These are phyloP conservation scores for Nematolebias whitei DNA, from an alignment of 2,113 vertebrate genomes.

Conservation along the genomic window DNA sequence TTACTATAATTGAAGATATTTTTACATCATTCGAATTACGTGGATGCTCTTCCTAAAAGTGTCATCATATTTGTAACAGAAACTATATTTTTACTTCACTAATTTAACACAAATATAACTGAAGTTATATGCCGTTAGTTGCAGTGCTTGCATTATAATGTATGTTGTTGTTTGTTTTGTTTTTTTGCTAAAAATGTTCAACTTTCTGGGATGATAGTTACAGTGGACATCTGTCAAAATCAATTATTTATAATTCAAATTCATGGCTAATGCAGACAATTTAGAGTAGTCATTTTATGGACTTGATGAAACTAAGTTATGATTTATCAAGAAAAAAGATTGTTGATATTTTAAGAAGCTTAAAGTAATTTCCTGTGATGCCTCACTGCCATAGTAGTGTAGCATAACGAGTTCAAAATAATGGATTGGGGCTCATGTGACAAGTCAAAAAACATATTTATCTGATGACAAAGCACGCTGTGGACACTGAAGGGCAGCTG, in stretches of 20 bases:
- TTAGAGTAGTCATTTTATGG: no score
- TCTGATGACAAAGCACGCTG: conserved; percentile 4
- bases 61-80: not conserved
- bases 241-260: conserved; percentile 11
- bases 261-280: not conserved
- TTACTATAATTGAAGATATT: not conserved
- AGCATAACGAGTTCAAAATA: not conserved
- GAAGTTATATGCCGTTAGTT: no score
- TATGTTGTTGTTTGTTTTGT: not conserved
- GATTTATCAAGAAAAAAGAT: not conserved
- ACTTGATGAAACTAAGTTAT: no score
- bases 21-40: not conserved
- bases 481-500: conserved; percentile 16
- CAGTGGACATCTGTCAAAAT: not conserved
- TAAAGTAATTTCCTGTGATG: not conserved
- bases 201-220: not conserved
- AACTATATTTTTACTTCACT: not conserved
- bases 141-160: no score
- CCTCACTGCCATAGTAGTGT: not conserved
- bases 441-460: not conserved
- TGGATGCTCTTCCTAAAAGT: not conserved
- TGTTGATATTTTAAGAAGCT: not conserved
- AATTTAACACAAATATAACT: not conserved
- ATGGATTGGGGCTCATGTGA: not conserved
- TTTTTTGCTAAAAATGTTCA: not conserved